Conservation (phyloP, 2,113 vertebrate species). For the Caranx melampygus region DNA sequence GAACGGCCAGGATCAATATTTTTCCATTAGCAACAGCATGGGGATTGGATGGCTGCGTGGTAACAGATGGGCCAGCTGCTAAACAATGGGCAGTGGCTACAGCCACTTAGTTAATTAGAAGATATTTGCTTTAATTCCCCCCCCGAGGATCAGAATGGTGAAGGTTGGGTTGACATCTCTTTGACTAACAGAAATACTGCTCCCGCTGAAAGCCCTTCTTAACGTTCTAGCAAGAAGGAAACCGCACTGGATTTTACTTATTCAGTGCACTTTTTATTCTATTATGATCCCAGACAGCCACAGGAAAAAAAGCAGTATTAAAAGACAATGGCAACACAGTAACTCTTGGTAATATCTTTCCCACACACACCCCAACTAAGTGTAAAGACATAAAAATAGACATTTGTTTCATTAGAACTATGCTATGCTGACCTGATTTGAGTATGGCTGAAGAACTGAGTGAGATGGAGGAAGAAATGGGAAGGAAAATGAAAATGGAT, state of each 20-base stretch:
- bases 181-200: constrained; percentile 14
- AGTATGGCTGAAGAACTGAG: background rate
- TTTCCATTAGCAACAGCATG: constrained; percentile 80
- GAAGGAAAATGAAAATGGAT: background rate
- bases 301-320: background rate
- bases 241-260: background rate
- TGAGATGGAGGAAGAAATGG: background rate
- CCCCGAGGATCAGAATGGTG: constrained; percentile 36
- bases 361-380: background rate
- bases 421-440: background rate
- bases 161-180: constrained; percentile 22
- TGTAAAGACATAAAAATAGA: background rate
- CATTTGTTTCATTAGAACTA: background rate
- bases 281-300: background rate
- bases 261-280: background rate
- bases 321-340: background rate
- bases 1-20: constrained; percentile 79
- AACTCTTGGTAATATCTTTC: background rate
- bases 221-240: background rate
- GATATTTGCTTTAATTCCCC: constrained; percentile 64
- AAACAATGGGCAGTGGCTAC: constrained; percentile 60
- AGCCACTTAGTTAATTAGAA: constrained; percentile 81
- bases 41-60: constrained; percentile 67
- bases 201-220: constrained; percentile 8
- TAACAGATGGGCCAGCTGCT: constrained; percentile 66